A percentile compares a stretch with the other conserved stretches of the same genome.
Conservation (phyloP, 2,888 invertebrate genomes). For the Timema cristinae region DNA sequence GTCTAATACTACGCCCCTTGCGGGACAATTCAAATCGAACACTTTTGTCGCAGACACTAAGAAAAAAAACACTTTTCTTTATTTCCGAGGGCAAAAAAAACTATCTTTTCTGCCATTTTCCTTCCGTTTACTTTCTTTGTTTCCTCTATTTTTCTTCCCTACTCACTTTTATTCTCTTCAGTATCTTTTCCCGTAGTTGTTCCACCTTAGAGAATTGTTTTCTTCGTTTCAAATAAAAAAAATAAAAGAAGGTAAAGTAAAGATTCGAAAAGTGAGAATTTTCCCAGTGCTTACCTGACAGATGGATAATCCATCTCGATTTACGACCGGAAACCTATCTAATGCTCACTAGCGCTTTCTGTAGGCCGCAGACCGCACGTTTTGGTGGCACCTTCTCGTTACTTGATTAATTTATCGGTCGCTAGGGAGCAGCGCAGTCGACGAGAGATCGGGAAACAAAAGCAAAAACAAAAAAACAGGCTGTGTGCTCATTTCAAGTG, state of each 20-base stretch:
- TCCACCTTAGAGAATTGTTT: constrained; percentile 20
- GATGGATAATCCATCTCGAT: constrained; percentile 32
- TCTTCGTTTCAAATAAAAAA: too few species aligned
- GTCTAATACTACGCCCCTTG: too few species aligned
- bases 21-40: too few species aligned
- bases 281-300: constrained; percentile 20
- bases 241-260: too few species aligned
- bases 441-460: background rate
- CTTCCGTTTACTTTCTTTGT: background rate
- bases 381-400: constrained; percentile 32
- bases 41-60: background rate
- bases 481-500: background rate
- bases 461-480: too few species aligned
- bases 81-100: background rate
- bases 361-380: constrained; percentile 21
- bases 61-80: background rate
- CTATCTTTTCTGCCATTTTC: background rate
- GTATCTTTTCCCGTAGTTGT: constrained; percentile 15
- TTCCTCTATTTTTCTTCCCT: background rate
- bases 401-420: constrained; percentile 33
- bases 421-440: constrained; percentile 25
- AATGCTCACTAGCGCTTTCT: constrained; percentile 27
- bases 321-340: constrained; percentile 30
- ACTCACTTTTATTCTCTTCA: constrained; percentile 10
- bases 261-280: background rate